phyloP scores from a whole-genome alignment of 2,113 vertebrate species.

The Nothobranchius kuhntae region DNA sequence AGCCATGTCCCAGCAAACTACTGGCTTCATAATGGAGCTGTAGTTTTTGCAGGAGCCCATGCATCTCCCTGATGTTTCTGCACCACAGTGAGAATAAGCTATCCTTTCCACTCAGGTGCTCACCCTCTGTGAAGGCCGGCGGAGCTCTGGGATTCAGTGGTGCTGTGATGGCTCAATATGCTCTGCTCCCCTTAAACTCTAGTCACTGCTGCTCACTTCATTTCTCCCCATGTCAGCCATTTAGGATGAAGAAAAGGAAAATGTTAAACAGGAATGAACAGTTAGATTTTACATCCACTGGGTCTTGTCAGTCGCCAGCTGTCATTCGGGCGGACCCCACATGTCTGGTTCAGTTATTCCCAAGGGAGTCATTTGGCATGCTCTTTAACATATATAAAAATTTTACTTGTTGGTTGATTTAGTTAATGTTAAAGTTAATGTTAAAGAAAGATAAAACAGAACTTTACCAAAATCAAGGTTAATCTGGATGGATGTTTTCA shows the following conservation, averaged over 20 bases:
- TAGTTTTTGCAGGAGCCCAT: slow-evolving; percentile 45
- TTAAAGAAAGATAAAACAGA: too few species aligned
- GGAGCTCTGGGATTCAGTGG: slow-evolving; percentile 45
- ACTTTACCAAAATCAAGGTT: too few species aligned
- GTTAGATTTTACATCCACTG: too few species aligned
- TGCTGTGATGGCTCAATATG: slow-evolving; percentile 53
- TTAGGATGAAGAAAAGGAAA: slow-evolving; percentile 14
- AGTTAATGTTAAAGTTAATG: too few species aligned
- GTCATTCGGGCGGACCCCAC: too few species aligned
- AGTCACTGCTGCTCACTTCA: slow-evolving; percentile 46
- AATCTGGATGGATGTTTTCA: too few species aligned
- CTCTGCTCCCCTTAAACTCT: slow-evolving; percentile 33
- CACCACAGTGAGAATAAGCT: slow-evolving; percentile 44
- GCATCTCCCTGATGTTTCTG: slow-evolving; percentile 32
- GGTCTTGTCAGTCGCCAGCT: too few species aligned
- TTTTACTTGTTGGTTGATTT: too few species aligned
- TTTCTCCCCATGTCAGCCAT: slow-evolving; percentile 33
- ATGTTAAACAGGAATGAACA: slow-evolving; percentile 17
- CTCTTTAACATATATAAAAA: too few species aligned
- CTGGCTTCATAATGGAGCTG: slow-evolving; percentile 59
- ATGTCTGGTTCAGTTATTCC: too few species aligned
- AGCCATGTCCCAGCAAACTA: slow-evolving; percentile 36
- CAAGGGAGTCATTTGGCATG: too few species aligned
- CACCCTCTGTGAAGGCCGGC: slow-evolving; percentile 30
- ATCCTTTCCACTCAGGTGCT: slow-evolving; percentile 60